phyloP scores from a whole-genome alignment of 1,140 invertebrate genomes.

The Caenorhabditis remanei region DNA sequence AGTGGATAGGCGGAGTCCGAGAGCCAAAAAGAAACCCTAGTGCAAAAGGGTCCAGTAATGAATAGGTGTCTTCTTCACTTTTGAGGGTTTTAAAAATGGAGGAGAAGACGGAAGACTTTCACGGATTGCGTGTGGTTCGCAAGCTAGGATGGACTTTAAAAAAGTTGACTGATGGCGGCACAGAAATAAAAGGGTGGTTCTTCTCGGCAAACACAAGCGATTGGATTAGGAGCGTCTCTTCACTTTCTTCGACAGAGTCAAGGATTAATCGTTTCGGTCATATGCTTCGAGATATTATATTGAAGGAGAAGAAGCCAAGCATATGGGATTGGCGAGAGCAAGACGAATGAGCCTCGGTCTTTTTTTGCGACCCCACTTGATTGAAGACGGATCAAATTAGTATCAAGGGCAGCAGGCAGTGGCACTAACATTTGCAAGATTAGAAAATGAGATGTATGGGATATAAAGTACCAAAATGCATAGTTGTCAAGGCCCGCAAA shows the following conservation, averaged over 20 bases:
- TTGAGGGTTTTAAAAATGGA: not conserved
- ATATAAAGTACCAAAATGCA: too few species aligned
- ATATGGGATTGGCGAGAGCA: conserved; percentile 44
- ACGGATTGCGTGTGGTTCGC: not conserved
- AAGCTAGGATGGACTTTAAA: too few species aligned
- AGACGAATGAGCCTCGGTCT: conserved; percentile 36
- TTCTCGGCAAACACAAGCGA: not conserved
- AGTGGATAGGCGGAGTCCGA: conserved; percentile 34
- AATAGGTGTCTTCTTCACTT: conserved; percentile 8
- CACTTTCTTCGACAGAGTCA: conserved; percentile 11
- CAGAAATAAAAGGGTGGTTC: not conserved
- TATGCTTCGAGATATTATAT: conserved; percentile 47
- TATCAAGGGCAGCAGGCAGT: not conserved
- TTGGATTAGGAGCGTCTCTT: conserved; percentile 8
- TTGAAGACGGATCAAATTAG: conserved; percentile 38
- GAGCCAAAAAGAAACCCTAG: not conserved
- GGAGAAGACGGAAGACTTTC: not conserved
- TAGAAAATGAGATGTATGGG: not conserved
- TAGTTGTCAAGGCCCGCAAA: too few species aligned
- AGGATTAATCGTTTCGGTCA: conserved; percentile 42
- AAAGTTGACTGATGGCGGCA: not conserved
- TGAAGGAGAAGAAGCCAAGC: conserved; percentile 18
- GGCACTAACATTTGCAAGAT: not conserved
- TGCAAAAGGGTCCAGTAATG: conserved; percentile 30
- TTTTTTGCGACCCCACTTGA: not conserved